Evolutionary conservation across 2,888 invertebrate species (phyloP), one percentile per base, ranked within the genome.

Genomic region (Thalpophila matura): DNA sequence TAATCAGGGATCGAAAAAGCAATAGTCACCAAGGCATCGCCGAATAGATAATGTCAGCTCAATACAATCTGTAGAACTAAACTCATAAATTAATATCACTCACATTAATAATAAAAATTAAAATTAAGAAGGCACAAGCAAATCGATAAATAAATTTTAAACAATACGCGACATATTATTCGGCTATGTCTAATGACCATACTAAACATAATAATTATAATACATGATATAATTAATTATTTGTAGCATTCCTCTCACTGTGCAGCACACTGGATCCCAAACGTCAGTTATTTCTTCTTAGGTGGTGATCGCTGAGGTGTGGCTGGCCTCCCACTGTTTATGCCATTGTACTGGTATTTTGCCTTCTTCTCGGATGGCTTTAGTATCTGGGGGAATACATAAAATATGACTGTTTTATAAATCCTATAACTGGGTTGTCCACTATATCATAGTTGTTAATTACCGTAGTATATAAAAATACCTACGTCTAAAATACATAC

Each of bases 321-420:
- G 79, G 97, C 97, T 77, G 98, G 97, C 95, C 99, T 96, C 72
- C 97, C 97, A 73, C 97, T 97, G 93, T 98, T 98, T 94, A 97
- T 96, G 83, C 98, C 98, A 84, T 97, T 97, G 95, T 99, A 99
- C 91, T 99, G 98, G 94, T 99, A 99, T 95, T 99, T 99, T 81
- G 99, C 99, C 95, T 99, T 99, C 96, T 99, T 99, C 95, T 99
- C 99, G 69, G 99, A 99, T 86, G 99, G 99, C 95, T 99, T 99
- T 93, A 99, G 95, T 86, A 99, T 99, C 99, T 99, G 92, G 18
- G 18, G 12, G n/a, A 18, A 26, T 42, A 37, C 45, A n/a, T 3
- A 14, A 20, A 22, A 10, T 43, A 29, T 33, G n/a, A 14, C 37
- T 40, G 35, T 18, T 58, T 33, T 4, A 16, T 7, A 22, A n/a